These are phyloP conservation scores for Coleophora flavipennella DNA, from an alignment of 2,888 invertebrate genomes.

Conservation along the genomic window DNA sequence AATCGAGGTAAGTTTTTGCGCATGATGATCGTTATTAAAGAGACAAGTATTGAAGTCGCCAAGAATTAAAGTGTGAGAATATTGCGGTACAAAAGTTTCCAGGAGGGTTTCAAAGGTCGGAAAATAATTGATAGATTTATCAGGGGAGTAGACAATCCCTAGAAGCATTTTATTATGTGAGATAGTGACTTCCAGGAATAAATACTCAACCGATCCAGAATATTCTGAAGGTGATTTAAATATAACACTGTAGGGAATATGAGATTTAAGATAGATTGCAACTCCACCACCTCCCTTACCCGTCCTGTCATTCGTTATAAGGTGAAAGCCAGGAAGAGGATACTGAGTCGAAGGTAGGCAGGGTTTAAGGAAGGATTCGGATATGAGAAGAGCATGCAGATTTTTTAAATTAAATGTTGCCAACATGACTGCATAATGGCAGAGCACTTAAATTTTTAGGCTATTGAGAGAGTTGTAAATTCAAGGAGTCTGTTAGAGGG, in stretches of 20 bases:
- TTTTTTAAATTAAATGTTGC: neutral
- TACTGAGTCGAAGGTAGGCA: constrained; percentile 2
- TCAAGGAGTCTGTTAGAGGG: too few species aligned
- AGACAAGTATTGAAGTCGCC: too few species aligned
- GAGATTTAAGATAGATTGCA: neutral
- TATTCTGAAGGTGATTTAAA: neutral
- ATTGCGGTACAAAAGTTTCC: neutral
- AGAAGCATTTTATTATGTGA: neutral
- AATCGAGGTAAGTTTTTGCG: too few species aligned
- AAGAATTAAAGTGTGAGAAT: too few species aligned
- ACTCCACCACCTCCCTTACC: constrained; percentile 3
- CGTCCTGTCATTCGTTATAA: constrained; percentile 1
- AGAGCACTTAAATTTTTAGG: neutral
- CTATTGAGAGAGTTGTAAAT: too few species aligned
- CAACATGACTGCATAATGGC: neutral
- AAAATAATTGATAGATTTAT: neutral
- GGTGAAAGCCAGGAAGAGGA: neutral
- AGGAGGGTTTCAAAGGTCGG: neutral
- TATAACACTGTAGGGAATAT: neutral
- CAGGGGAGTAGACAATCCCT: neutral
- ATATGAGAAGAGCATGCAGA: neutral
- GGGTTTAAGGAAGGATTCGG: constrained; percentile 2
- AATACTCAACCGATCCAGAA: neutral
- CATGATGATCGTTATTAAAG: too few species aligned
- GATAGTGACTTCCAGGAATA: neutral